Percentiles rank a stretch among this genome's conserved stretches.
phyloP scores from a whole-genome alignment of 2,113 vertebrate genomes.

The Mesoclemmys tuberculata region DNA sequence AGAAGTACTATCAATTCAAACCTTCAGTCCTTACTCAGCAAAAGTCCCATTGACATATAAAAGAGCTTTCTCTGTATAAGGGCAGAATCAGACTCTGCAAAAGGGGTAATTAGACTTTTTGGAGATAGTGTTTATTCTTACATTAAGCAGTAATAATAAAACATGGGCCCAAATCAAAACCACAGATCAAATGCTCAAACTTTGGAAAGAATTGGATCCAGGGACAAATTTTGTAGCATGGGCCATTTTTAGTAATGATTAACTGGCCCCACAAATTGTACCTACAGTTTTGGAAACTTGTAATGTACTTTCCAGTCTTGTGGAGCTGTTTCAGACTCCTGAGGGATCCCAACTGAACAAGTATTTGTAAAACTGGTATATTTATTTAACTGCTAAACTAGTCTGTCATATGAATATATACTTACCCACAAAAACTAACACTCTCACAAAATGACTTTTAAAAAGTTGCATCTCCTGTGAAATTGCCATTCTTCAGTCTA shows the following conservation, averaged over 20 bases:
- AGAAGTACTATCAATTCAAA: not conserved
- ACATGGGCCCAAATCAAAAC: not conserved
- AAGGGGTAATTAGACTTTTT: not conserved
- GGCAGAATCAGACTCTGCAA: not conserved
- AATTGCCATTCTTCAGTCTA: not conserved
- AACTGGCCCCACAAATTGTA: not conserved
- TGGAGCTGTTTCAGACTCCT: slow-evolving; percentile 19
- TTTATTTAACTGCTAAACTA: slow-evolving; percentile 32
- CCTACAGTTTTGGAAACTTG: not conserved
- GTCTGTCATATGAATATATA: not conserved
- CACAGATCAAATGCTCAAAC: not conserved
- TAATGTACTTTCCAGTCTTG: not conserved
- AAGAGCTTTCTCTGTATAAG: not conserved
- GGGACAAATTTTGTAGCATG: not conserved
- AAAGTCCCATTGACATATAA: not conserved
- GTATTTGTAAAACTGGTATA: slow-evolving; percentile 39
- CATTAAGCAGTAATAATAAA: not conserved
- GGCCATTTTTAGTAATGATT: not conserved
- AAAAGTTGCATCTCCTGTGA: not conserved
- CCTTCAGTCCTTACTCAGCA: not conserved
- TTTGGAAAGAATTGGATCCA: not conserved
- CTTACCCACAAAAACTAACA: not conserved
- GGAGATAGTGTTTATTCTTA: not conserved
- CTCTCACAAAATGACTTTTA: not conserved
- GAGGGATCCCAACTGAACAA: not conserved